phyloP scores from a whole-genome alignment of 2,113 vertebrate genomes.

The Microcebus griseorufus region DNA sequence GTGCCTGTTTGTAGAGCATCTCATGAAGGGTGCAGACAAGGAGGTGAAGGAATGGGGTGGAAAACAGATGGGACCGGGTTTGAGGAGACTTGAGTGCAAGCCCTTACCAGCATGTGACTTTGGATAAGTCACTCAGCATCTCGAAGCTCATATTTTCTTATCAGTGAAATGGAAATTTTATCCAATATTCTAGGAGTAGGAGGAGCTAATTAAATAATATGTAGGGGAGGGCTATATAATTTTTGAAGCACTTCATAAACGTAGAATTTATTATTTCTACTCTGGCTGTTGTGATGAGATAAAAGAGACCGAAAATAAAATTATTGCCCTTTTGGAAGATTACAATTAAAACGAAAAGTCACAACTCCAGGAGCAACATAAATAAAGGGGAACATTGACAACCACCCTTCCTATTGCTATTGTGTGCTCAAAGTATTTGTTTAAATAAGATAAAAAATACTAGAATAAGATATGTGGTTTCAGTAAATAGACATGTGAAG shows the following conservation, averaged over 20 bases:
- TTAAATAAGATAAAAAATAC: constrained; percentile 27
- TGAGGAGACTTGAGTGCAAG: neutral
- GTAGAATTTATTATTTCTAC: neutral
- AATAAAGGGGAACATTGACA: neutral
- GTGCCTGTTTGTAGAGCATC: neutral
- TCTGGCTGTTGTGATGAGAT: neutral
- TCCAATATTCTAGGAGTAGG: neutral
- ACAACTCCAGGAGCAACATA: neutral
- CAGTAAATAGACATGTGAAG: neutral
- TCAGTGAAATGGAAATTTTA: neutral
- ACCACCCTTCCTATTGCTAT: neutral
- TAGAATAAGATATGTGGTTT: neutral
- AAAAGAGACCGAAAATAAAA: neutral
- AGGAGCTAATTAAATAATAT: neutral
- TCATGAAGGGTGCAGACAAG: neutral
- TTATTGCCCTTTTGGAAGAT: constrained; percentile 11
- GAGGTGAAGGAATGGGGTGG: neutral
- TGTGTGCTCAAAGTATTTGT: neutral
- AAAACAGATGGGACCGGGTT: neutral
- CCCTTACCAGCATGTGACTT: neutral
- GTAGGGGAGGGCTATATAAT: neutral
- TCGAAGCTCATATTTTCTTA: neutral
- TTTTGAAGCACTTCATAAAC: neutral
- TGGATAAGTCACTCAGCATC: neutral
- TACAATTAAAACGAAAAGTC: neutral